Percentiles rank a stretch among this genome's conserved stretches.
phyloP scores from a whole-genome alignment of 2,113 vertebrate genomes.

The Albula glossodonta region DNA sequence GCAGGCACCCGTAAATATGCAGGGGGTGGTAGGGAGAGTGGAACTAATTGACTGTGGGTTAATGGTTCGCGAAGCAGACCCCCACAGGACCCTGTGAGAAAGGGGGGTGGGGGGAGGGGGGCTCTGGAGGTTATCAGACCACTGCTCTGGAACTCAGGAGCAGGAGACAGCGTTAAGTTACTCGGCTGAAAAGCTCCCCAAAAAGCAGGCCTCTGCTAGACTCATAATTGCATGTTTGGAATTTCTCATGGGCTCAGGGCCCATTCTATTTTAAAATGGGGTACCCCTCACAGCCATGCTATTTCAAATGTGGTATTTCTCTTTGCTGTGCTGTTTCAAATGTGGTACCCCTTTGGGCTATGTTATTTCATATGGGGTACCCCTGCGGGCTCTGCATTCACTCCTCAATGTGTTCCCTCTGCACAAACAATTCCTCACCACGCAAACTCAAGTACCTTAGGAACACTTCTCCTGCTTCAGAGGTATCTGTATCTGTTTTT shows the following conservation, averaged over 20 bases:
- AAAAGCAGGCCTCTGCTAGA: conserved; percentile 11
- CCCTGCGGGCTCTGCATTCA: not conserved
- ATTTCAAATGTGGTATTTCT: not conserved
- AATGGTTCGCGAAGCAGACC: conserved; percentile 1
- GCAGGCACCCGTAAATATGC: not conserved
- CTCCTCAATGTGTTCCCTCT: too few species aligned
- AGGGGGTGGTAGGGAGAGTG: not conserved
- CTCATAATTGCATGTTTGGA: conserved; percentile 9
- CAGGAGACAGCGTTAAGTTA: conserved; percentile 10
- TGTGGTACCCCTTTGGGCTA: not conserved
- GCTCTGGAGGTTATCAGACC: conserved; percentile 24
- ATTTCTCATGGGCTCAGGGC: conserved; percentile 8
- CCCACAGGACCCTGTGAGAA: not conserved
- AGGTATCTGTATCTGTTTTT: too few species aligned
- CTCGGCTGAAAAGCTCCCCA: not conserved
- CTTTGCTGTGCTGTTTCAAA: not conserved
- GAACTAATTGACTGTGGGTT: conserved; percentile 7
- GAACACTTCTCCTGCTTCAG: too few species aligned
- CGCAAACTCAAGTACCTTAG: too few species aligned
- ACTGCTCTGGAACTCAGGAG: not conserved
- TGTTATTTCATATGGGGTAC: not conserved
- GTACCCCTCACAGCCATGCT: not conserved
- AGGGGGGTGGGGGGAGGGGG: not conserved
- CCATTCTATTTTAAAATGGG: not conserved
- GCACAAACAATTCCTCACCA: too few species aligned